Evolutionary conservation across 1,140 invertebrate species (phyloP), one percentile per base, ranked within the genome.

Genomic region (Aplysia californica): DNA sequence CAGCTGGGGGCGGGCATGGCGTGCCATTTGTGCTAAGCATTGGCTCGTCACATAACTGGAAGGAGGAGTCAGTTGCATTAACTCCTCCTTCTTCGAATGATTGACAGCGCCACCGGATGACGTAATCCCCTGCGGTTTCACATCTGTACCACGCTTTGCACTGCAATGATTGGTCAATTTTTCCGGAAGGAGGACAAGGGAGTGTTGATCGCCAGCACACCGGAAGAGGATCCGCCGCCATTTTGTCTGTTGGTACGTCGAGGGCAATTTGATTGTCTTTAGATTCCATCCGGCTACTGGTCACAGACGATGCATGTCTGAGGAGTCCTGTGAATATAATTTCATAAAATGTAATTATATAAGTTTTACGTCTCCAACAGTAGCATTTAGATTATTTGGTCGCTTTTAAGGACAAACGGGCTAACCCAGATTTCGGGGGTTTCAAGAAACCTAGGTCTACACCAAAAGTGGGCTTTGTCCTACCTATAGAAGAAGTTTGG

Each of bases 81-180:
- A 33, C 18, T 2, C 21, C 68, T 10, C 29, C 50, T 2, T 70
- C 68, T 35, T 50, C 68, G 6, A 6, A 31, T 50, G 68, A 50
- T 2, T 50, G 68, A 23, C 68, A 70, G 31, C 31, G 23, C 68
- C 68, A 70, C 29, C 50, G 18, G 26, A 70, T 70, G 29, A 70
- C 68, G 31, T 70, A 70, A 35, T 70, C 68, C 20, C 68, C 68
- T 20, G 68, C 68, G 29, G 29, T 21, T 35, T 70, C 68, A 21
- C 68, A 70, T 15, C 50, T 41, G 29, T 35, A 70, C 68, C 41
- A 50, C 1, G 68, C 68, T 23, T 56, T 26, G 68, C 68, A 70
- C 18, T 21, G 15, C 29, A 39, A 10, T 44, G 39, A 44, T 1
- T 39, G n/a, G n/a, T 26, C 38, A 1, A 41, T 2, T 26, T 36